These are phyloP conservation scores for Nothocercus nigrocapillus DNA, from an alignment of 2,113 vertebrate genomes.

Conservation along the genomic window DNA sequence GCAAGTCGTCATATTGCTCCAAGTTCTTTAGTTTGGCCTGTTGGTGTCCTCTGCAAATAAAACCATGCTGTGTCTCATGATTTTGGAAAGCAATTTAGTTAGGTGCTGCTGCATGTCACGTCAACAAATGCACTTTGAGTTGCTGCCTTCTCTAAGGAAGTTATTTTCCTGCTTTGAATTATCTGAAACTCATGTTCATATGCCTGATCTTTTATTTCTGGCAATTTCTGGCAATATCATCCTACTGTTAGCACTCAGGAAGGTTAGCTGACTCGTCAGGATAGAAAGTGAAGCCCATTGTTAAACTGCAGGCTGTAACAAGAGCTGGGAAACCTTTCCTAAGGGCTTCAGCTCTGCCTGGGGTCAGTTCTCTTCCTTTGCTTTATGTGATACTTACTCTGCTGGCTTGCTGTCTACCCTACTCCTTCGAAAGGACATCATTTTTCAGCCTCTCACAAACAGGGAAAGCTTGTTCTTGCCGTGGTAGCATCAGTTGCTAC, in stretches of 20 bases:
- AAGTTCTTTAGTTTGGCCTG: neutral
- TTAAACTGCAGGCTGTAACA: neutral
- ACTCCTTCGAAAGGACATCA: neutral
- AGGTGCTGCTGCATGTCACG: neutral
- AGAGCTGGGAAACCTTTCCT: neutral
- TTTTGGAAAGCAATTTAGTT: conserved; percentile 10
- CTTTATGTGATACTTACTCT: neutral
- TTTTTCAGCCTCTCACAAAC: neutral
- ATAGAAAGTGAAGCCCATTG: neutral
- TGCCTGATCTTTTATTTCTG: neutral
- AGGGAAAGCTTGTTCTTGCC: neutral
- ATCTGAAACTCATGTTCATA: neutral
- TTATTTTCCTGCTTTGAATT: neutral
- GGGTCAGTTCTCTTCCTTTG: neutral
- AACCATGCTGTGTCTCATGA: neutral
- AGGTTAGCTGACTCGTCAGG: neutral
- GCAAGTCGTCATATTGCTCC: neutral
- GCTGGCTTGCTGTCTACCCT: neutral
- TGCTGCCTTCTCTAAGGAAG: neutral
- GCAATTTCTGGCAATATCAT: neutral
- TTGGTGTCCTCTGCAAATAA: neutral
- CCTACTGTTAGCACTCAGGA: neutral
- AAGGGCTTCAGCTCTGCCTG: neutral
- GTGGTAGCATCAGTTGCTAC: neutral
- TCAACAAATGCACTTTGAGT: neutral